Evolutionary conservation across 92 coral and sea anemone genomes (phyloP).

Genomic region (Porites cylindrica): DNA sequence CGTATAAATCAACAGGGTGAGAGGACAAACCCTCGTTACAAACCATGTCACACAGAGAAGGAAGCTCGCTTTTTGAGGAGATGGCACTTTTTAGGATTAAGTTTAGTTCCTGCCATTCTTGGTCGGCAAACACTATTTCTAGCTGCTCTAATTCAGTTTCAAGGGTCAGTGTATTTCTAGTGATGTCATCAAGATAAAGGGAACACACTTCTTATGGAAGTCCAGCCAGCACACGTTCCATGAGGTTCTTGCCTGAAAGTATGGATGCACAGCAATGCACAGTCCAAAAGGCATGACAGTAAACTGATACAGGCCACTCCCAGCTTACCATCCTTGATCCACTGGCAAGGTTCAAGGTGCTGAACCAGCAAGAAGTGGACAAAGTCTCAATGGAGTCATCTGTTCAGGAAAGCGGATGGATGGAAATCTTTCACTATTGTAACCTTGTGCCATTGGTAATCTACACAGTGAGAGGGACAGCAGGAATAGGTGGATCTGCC

Average conservation of each 20-base stretch:
- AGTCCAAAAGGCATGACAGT: slow-evolving; percentile 27
- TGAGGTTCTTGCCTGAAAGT: slow-evolving; percentile 24
- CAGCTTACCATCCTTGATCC: slow-evolving; percentile 30
- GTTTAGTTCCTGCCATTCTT: slow-evolving; percentile 36
- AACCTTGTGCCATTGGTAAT: slow-evolving; percentile 11
- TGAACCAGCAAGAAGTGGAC: slow-evolving; percentile 14
- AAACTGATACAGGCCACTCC: slow-evolving; percentile 45
- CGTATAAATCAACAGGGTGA: slow-evolving; percentile 53
- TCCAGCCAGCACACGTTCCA: slow-evolving; percentile 36
- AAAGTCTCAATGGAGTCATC: slow-evolving; percentile 35
- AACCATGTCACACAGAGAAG: slow-evolving; percentile 58
- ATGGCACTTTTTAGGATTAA: slow-evolving; percentile 33
- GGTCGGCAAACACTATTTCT: background rate
- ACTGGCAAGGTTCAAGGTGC: slow-evolving; percentile 5
- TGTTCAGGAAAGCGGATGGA: background rate
- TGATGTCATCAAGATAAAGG: slow-evolving; percentile 38
- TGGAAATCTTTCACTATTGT: slow-evolving; percentile 28
- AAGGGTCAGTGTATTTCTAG: background rate
- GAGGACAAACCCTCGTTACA: slow-evolving; percentile 51
- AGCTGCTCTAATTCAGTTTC: slow-evolving; percentile 13
- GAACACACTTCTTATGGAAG: slow-evolving; percentile 30
- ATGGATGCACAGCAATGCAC: slow-evolving; percentile 18
- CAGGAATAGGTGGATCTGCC: slow-evolving; percentile 27
- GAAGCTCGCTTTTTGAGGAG: slow-evolving; percentile 34
- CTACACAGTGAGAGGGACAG: background rate